Evolutionary conservation across 2,113 vertebrate species (phyloP), one percentile per base, ranked within the genome.

Genomic region (Amia ocellicauda): DNA sequence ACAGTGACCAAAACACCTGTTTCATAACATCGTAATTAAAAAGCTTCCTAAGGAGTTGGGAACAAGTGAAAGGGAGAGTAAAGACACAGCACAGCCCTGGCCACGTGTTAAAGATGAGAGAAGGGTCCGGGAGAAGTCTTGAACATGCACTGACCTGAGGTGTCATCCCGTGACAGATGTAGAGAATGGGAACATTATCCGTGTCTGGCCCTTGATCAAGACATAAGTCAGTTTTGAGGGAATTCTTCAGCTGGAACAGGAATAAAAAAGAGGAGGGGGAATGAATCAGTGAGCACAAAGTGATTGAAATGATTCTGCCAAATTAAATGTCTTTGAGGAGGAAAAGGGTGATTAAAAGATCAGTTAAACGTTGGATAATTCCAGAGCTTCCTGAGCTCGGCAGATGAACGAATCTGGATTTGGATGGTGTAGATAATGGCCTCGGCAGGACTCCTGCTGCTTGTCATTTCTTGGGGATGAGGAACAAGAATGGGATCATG

Each of bases 111-210:
- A 2, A 42, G 11, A 22, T 24, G 9, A 63, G 55, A 65, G 62
- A 68, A 66, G 63, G 67, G 5, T 67, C 51, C 51, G 27, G 54
- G 42, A 60, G 11, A 14, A 22, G 43, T 56, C 13, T 45, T 29
- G 23, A 3, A 60, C 26, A 27, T 10, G 62, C 7, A 87, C 90
- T 85, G 53, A 98, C 97, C 96, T 99, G 97, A 13, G 97, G 94
- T 4, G 94, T 93, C 94, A 98, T 94, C 64, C 97, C 97, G 0
- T 99, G 97, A 84, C 97, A 99, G 80, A 98, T 92, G 63, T 99
- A 99, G 80, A 99, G 76, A 75, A 99, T 99, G 60, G 97, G 97
- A 50, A 94, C 83, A 27, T 98, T 99, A 86, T 99, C 95, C 1
- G 93, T 94, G 67, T 96, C 94, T 16, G 97, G 95, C 4, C 97